Base-by-base conservation (phyloP, 2,888 invertebrate species). In the Falcaria lacertinaria region DNA sequence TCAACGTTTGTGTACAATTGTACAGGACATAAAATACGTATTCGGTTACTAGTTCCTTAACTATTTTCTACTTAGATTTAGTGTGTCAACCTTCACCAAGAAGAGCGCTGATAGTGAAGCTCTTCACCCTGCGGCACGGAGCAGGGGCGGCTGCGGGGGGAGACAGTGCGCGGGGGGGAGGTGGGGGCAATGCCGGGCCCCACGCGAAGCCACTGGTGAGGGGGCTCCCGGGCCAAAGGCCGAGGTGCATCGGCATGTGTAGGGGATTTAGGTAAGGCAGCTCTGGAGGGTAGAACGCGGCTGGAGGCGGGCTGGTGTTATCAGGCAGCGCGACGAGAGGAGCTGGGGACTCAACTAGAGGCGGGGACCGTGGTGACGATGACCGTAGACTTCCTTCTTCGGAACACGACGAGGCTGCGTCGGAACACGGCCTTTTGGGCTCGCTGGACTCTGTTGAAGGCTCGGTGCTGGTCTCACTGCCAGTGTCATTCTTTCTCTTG, bases 401-500 rank as follows among this genome's bases (percentile, higher is more conserved):
- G 0, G 87, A 87, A 47, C 87, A 88, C 0, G 89, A 89, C 0
- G 87, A 87, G 0, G 87, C 85, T 6, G 86, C 87, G 48, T 88
- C 87, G 13, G 87, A 88, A 52, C 82, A 86, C 0, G 84, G 63
- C 7, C 87, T 70, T 48, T 89, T 89, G 4, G 83, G 65, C 36
- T 86, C 88, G 4, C 74, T 63, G 0, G 74, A 62, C 38, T 87
- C 82, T 4, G 57, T 56, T 36, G 65, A 54, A 37, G 74, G 55
- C 54, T 83, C 80, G 44, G 74, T 47, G 44, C 58, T 58, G 4
- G 61, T 57, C 25, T 63, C 58, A 41, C 62, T 61, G 0, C 69
- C 57, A 28, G 87, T 84, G 0, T 78, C 65, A 51, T 80, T 89
- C 82, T 94, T 94, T 61, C 94, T 87, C 64, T 94, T 94, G 74